phyloP scores from a whole-genome alignment of 1,140 invertebrate genomes.

The Drosophila sturtevanti region DNA sequence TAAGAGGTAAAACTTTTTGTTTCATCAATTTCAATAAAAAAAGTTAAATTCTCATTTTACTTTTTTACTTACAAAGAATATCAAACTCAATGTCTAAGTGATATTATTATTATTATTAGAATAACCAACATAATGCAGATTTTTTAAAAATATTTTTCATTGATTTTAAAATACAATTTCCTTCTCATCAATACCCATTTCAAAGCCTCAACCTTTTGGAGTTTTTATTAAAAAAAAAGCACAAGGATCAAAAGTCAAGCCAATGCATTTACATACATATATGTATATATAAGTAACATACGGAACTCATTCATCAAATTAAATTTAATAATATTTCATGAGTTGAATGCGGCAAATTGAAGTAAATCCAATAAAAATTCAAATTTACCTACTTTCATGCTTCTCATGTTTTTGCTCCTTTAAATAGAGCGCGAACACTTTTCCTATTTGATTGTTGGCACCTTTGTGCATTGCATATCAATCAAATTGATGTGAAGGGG shows the following conservation, averaged over 20 bases:
- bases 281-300: not conserved
- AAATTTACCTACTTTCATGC: not conserved
- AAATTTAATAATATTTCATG: conserved; percentile 10
- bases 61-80: too few relatives aligned
- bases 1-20: too few relatives aligned
- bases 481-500: not conserved
- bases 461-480: conserved; percentile 4
- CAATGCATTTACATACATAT: not conserved
- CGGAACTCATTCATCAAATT: not conserved
- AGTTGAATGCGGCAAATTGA: not conserved
- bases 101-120: too few relatives aligned
- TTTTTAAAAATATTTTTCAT: too few relatives aligned
- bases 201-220: not conserved
- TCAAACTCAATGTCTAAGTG: too few relatives aligned
- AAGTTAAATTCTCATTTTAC: too few relatives aligned
- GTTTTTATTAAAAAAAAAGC: not conserved
- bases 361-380: conserved; percentile 10
- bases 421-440: not conserved
- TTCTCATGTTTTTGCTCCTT: not conserved
- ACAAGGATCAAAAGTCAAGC: conserved; percentile 1
- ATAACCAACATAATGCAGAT: too few relatives aligned
- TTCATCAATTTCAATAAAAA: too few relatives aligned
- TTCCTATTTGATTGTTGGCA: not conserved
- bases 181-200: not conserved
- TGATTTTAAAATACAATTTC: too few relatives aligned